These are phyloP conservation scores for Linnaemya tessellans DNA, from an alignment of 2,888 invertebrate species.

Conservation along the genomic window DNA sequence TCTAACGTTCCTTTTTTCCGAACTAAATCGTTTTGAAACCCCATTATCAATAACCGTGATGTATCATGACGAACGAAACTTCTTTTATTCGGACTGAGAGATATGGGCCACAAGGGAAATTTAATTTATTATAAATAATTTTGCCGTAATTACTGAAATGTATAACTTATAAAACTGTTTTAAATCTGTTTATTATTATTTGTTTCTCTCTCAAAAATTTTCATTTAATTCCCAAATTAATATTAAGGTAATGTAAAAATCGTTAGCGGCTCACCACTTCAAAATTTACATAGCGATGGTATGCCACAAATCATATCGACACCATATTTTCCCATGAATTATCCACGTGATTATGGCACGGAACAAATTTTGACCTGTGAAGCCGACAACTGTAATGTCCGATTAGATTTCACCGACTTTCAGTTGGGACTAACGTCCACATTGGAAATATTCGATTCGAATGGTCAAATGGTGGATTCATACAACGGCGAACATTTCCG, in stretches of 20 bases:
- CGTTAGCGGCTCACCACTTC: constrained; percentile 84
- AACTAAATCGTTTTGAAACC: no score
- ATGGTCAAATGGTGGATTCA: constrained; percentile 87
- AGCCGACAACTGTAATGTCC: constrained; percentile 85
- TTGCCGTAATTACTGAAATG: no score
- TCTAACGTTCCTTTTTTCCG: no score
- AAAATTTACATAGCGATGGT: constrained; percentile 80
- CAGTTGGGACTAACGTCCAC: constrained; percentile 87
- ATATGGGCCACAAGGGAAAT: no score
- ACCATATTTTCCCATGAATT: constrained; percentile 88
- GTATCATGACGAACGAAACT: no score
- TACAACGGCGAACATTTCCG: constrained; percentile 87
- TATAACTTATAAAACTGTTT: not conserved
- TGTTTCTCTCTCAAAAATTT: not conserved
- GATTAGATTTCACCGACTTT: constrained; percentile 88
- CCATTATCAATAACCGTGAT: no score
- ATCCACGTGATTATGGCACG: constrained; percentile 87
- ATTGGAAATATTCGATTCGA: constrained; percentile 88
- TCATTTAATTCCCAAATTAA: constrained; percentile 61
- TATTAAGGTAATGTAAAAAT: constrained; percentile 85
- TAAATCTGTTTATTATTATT: constrained; percentile 13
- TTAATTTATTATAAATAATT: no score
- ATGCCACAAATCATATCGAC: constrained; percentile 85
- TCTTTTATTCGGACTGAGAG: no score
- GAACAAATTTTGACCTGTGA: constrained; percentile 87